Evolutionary conservation across 2,888 invertebrate genomes (phyloP).

Genomic region (Limulus polyphemus): DNA sequence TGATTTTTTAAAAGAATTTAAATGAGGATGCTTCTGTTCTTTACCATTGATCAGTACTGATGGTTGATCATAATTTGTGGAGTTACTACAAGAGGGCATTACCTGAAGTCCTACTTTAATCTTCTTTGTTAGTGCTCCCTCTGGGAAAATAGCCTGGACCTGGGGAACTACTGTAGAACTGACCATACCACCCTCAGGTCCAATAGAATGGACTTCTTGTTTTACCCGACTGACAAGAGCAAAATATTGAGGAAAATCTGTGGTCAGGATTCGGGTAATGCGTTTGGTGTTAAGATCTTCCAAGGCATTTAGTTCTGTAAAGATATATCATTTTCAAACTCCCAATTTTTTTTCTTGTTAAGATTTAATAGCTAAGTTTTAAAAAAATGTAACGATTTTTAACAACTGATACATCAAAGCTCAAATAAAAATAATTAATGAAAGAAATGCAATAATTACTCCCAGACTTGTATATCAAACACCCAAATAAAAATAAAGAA

Average conservation of each 20-base stretch:
- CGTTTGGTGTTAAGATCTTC: constrained; percentile 75
- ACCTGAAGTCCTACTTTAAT: constrained; percentile 99
- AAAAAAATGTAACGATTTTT: neutral
- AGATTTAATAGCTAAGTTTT: neutral
- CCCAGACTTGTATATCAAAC: no score
- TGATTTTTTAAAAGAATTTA: no score
- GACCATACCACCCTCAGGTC: constrained; percentile 99
- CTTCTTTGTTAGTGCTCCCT: constrained; percentile 96
- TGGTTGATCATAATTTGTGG: neutral
- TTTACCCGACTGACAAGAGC: constrained; percentile 92
- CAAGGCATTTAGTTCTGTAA: constrained; percentile 54
- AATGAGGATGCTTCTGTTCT: no score
- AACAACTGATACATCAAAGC: no score
- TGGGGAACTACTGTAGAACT: constrained; percentile 97
- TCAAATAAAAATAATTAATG: no score
- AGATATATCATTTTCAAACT: constrained; percentile 3
- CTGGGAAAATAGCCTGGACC: constrained; percentile 98
- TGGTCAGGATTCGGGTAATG: constrained; percentile 89
- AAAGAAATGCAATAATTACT: no score
- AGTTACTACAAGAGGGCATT: constrained; percentile 36
- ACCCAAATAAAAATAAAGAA: no score
- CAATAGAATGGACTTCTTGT: constrained; percentile 96
- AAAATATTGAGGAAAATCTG: constrained; percentile 98
- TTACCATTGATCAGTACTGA: constrained; percentile 29
- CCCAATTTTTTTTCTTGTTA: neutral